Conservation (phyloP, 2,888 invertebrate genomes). For the Chironomus riparius region DNA sequence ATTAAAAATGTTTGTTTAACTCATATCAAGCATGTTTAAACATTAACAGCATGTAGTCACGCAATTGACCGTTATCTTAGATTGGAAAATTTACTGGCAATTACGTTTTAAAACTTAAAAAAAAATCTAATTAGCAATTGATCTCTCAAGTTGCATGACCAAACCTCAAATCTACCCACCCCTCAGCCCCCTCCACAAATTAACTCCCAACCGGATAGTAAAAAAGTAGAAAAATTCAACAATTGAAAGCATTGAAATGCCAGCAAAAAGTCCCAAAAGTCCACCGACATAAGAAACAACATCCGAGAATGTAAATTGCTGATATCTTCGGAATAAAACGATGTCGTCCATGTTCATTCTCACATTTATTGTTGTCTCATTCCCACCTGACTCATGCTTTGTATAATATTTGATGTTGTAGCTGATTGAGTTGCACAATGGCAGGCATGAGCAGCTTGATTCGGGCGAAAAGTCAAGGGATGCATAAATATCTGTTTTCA, state of each 20-base stretch:
- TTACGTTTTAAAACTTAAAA: too few relatives aligned
- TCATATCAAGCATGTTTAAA: too few relatives aligned
- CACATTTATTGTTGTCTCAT: neutral
- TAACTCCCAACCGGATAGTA: neutral
- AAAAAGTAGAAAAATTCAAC: neutral
- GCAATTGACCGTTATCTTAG: too few relatives aligned
- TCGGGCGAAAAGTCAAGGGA: too few relatives aligned
- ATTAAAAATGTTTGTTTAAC: too few relatives aligned
- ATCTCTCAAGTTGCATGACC: too few relatives aligned
- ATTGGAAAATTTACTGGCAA: too few relatives aligned
- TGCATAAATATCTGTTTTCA: too few relatives aligned
- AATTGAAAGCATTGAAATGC: neutral
- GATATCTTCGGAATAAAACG: neutral
- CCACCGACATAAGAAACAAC: neutral
- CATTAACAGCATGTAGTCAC: too few relatives aligned
- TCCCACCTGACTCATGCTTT: neutral
- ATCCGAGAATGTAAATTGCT: neutral
- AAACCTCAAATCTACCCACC: too few relatives aligned
- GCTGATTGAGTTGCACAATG: neutral
- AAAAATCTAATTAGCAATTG: too few relatives aligned
- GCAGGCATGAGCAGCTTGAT: neutral
- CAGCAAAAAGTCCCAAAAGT: neutral
- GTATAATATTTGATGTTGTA: neutral
- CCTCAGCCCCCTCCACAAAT: too few relatives aligned
- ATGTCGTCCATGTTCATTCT: neutral